phyloP scores from a whole-genome alignment of 1,140 invertebrate species.

The Drosophila arizonae region DNA sequence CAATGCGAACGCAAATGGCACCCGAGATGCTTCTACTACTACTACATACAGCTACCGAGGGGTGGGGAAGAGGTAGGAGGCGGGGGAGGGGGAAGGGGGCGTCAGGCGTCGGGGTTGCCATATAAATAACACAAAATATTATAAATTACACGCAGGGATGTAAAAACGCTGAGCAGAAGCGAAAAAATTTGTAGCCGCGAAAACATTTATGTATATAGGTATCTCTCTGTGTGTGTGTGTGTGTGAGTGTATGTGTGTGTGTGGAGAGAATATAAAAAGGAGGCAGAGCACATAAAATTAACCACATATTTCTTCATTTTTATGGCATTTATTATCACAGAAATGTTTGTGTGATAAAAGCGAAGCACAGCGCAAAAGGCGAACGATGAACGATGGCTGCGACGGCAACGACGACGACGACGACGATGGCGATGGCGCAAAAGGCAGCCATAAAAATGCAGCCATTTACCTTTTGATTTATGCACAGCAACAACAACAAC shows the following conservation, averaged over 20 bases:
- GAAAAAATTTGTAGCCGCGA: constrained; percentile 72
- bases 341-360: constrained; percentile 82
- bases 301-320: constrained; percentile 82
- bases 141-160: constrained; percentile 75
- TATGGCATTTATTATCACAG: constrained; percentile 81
- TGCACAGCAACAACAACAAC: constrained; percentile 57
- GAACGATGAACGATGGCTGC: constrained; percentile 62
- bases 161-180: constrained; percentile 56
- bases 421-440: constrained; percentile 46
- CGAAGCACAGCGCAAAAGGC: constrained; percentile 65
- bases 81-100: too few relatives aligned
- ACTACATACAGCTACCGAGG: background rate
- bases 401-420: constrained; percentile 32
- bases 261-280: constrained; percentile 67
- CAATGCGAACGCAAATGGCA: constrained; percentile 46
- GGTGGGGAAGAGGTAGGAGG: background rate
- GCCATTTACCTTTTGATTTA: constrained; percentile 82
- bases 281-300: constrained; percentile 79
- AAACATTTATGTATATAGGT: constrained; percentile 69
- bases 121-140: constrained; percentile 81
- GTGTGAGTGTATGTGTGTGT: background rate
- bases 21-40: constrained; percentile 11
- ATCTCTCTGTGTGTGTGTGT: background rate
- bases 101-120: constrained; percentile 27
- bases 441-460: constrained; percentile 80